Evolutionary conservation across 53 echinoderm and acorn worm genomes (phyloP), one percentile per base, ranked within the genome.

Genomic region (Paracentrotus lividus): DNA sequence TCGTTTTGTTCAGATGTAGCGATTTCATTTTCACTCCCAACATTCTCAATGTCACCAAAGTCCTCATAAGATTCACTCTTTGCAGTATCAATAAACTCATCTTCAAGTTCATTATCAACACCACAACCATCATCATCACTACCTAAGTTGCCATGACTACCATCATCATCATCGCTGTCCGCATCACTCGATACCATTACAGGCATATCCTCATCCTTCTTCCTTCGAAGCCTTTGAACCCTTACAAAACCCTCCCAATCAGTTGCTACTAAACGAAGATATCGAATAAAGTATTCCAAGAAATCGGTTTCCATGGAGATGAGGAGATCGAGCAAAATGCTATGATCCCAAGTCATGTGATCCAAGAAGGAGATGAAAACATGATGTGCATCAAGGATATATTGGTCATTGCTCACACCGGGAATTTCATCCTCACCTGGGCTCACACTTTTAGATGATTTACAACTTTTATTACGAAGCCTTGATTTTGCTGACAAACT

Each of bases 221-320:
- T 88, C 24, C 65, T 93, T 18, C 16, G 21, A 38, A 49, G 31
- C 36, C 21, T 67, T 9, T 90, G 90, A 49, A 84, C 75, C 20
- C 15, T 32, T 52, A 81, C 77, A 55, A 97, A 95, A 1, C 15
- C 76, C 0, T 78, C 64, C 98, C 98, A 98, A 56, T 96, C 94
- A 31, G 20, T 33, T 15, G 72, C 45, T 61, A 95, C 88, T 16
- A 78, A 52, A 43, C 95, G 96, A 18, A 98, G 94, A 57, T 97
- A 97, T n/a, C 84, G 53, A 64, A 95, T 96, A 29, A 97, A 88
- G 51, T 97, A 98, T 49, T 94, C 93, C 45, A 98, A 85, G 85
- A 97, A 98, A 13, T 64, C 91, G 4, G 98, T 98, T 88, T 98
- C 98, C 20, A 88, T 85, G 15, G 98, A 98, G 84, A 98, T 98